Evolutionary conservation across 2,113 vertebrate genomes (phyloP), one percentile per base, ranked within the genome.

Genomic region (Chaetops frenatus): DNA sequence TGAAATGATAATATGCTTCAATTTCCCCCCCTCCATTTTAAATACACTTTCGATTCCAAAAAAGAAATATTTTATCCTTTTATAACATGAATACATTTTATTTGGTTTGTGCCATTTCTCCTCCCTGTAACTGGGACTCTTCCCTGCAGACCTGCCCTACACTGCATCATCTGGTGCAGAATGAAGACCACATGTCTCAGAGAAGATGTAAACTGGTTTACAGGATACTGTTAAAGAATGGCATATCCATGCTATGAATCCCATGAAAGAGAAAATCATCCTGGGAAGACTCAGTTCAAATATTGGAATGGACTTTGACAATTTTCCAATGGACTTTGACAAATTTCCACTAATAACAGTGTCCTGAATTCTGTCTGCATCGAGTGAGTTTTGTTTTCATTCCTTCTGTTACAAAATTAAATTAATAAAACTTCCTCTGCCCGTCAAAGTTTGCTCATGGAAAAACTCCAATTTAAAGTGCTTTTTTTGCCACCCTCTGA

Each of bases 231-330:
- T 33, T 73, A 20, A 53, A 62, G 35, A 69, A 81, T 10, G 10
- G 21, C 6, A 81, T 44, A 74, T 20, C 45, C 31, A 67, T 44
- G 12, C 47, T 74, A 31, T 18, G 15, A 84, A 50, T 47, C 56
- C 44, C 24, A 23, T 9, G 35, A 51, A 77, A 82, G 16, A 72
- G 28, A 11, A 91, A 35, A 87, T 12, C 6, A 58, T 24, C 17
- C 38, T 56, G 19, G 40, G 11, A 58, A 71, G 27, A 60, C 40
- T 22, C 9, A 71, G 27, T 51, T 92, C 40, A 80, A 69, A 57
- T 35, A 65, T 1, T 48, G 45, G 40, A 79, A 76, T 0, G 0
- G 48, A 60, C 28, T 60, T 70, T 2, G 19, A 72, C n/a, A 83
- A 11, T 86, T 77, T 86, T 61, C n/a, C n/a, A n/a, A 76, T 0